Evolutionary conservation across 2,113 vertebrate genomes (phyloP).

Genomic region (Camelus dromedarius): DNA sequence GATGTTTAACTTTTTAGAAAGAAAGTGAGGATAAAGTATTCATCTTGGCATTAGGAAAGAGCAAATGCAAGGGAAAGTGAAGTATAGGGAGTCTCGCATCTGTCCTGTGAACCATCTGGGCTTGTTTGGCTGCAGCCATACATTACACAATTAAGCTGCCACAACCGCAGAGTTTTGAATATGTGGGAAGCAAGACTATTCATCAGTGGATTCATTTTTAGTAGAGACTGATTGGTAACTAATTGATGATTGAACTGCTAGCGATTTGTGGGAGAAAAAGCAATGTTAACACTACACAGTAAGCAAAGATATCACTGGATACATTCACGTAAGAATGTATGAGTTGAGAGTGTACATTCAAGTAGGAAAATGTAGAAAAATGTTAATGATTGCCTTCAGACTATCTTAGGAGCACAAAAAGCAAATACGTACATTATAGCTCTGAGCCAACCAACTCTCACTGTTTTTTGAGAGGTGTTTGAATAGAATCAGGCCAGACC

Average conservation of each 20-base stretch:
- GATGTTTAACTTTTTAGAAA: not conserved
- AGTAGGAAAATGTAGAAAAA: conserved; percentile 34
- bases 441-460: not conserved
- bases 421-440: not conserved
- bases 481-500: conserved; percentile 36
- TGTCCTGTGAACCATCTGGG: conserved; percentile 59
- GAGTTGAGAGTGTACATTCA: not conserved
- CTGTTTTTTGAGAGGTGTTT: conserved; percentile 57
- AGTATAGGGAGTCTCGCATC: not conserved
- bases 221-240: conserved; percentile 59
- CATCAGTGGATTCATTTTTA: not conserved
- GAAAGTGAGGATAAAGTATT: not conserved
- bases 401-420: not conserved
- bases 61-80: not conserved
- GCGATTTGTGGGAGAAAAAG: not conserved
- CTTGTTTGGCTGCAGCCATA: conserved; percentile 5
- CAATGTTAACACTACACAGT: not conserved
- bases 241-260: conserved; percentile 46
- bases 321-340: conserved; percentile 13
- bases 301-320: not conserved
- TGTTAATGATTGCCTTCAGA: not conserved
- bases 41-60: conserved; percentile 42
- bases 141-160: conserved; percentile 17
- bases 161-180: not conserved
- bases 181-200: not conserved